phyloP scores from a whole-genome alignment of 2,797 vertebrate species.

The Karalla daura region DNA sequence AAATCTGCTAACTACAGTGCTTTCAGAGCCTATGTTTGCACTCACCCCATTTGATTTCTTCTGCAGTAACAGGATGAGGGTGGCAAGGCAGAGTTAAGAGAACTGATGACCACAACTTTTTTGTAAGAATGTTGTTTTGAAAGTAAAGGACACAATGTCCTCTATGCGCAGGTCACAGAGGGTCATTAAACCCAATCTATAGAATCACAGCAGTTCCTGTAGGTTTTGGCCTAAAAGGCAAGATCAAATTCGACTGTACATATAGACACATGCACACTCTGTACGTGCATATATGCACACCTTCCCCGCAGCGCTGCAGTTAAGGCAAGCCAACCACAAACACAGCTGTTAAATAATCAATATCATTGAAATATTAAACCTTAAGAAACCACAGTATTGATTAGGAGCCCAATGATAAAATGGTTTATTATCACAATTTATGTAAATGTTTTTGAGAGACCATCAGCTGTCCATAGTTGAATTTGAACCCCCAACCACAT shows the following conservation, averaged over 20 bases:
- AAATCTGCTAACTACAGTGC: constrained; percentile 80
- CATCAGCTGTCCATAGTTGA: constrained; percentile 42
- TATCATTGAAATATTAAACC: constrained; percentile 98
- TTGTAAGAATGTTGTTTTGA: constrained; percentile 32
- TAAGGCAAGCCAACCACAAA: constrained; percentile 90
- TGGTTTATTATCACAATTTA: constrained; percentile 93
- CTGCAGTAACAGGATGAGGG: constrained; percentile 56
- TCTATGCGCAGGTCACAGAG: constrained; percentile 14
- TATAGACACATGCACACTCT: constrained; percentile 22
- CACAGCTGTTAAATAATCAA: constrained; percentile 96
- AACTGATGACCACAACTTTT: constrained; percentile 51
- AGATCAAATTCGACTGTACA: constrained; percentile 15
- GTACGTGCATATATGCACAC: constrained; percentile 37
- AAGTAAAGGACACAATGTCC: constrained; percentile 18
- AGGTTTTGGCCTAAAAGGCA: constrained; percentile 7
- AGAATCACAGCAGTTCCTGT: neutral
- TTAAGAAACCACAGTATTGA: constrained; percentile 97
- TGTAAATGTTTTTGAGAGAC: constrained; percentile 76
- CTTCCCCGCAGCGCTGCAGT: constrained; percentile 78
- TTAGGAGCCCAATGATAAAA: constrained; percentile 95
- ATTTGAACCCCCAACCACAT: constrained; percentile 4
- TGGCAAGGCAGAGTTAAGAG: constrained; percentile 36
- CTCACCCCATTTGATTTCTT: constrained; percentile 61
- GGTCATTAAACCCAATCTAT: constrained; percentile 15
- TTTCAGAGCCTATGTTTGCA: constrained; percentile 69